Conservation (phyloP, 2,797 vertebrate genomes). For the Rachycentron canadum region DNA sequence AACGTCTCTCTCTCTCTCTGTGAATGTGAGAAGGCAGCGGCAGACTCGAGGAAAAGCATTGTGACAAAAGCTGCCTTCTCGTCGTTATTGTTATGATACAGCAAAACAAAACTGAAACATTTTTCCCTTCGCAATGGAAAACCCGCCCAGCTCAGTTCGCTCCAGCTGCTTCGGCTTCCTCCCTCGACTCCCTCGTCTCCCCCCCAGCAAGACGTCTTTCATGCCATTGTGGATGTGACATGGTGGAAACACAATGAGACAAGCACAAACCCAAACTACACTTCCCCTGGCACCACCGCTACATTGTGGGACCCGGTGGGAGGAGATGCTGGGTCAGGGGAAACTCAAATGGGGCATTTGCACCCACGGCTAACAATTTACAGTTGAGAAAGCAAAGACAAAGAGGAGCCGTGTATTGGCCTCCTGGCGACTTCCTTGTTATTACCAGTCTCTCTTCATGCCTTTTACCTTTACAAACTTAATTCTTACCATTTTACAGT, state of each 20-base stretch:
- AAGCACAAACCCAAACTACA: slow-evolving; percentile 53
- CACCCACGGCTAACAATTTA: slow-evolving; percentile 27
- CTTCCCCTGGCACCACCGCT: slow-evolving; percentile 67
- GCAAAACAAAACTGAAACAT: slow-evolving; percentile 50
- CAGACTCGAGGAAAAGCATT: slow-evolving; percentile 51
- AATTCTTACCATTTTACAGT: slow-evolving; percentile 32
- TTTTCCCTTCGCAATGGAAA: slow-evolving; percentile 65
- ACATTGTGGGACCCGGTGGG: slow-evolving; percentile 52
- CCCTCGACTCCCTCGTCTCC: slow-evolving; percentile 45
- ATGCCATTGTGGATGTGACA: slow-evolving; percentile 77
- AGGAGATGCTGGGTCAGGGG: slow-evolving; percentile 52
- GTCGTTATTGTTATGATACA: slow-evolving; percentile 67
- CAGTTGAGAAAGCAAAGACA: slow-evolving; percentile 55
- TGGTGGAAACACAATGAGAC: slow-evolving; percentile 74
- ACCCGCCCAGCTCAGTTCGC: slow-evolving; percentile 30
- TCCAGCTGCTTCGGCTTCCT: slow-evolving; percentile 74
- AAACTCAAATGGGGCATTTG: slow-evolving; percentile 41
- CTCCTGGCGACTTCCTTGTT: slow-evolving; percentile 8
- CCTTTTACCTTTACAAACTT: slow-evolving; percentile 15
- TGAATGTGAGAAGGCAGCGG: slow-evolving; percentile 35
- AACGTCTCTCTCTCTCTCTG: slow-evolving; percentile 30
- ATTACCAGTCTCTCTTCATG: slow-evolving; percentile 2
- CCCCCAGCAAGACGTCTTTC: slow-evolving; percentile 64
- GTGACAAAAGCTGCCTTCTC: slow-evolving; percentile 39
- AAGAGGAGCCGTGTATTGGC: slow-evolving; percentile 18